Percentiles rank a stretch among this genome's conserved stretches.
Evolutionary conservation across 2,888 invertebrate species (phyloP).

Genomic region (Chloromyia formosa): DNA sequence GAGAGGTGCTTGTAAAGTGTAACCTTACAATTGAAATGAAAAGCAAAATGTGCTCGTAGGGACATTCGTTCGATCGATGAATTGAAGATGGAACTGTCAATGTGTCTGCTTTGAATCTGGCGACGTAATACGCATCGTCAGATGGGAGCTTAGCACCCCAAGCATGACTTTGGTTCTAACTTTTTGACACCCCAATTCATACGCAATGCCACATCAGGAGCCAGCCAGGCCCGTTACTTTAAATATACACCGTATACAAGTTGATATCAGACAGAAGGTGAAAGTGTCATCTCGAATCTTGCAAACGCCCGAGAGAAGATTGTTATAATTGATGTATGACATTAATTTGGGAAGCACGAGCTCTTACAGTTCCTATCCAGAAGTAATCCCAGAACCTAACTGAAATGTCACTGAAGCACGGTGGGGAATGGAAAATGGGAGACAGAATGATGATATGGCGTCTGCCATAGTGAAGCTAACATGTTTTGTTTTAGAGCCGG

Average conservation of each 20-base stretch:
- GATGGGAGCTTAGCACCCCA: too few species aligned
- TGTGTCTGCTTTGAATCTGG: too few species aligned
- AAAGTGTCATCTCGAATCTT: slow-evolving; percentile 10
- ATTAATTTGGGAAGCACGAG: slow-evolving; percentile 30
- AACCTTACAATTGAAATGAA: too few species aligned
- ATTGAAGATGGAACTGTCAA: too few species aligned
- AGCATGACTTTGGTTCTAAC: too few species aligned
- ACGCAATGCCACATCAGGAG: background rate
- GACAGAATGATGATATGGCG: background rate
- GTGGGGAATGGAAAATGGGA: background rate
- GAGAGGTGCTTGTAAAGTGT: too few species aligned
- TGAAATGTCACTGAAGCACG: background rate
- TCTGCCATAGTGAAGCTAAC: background rate
- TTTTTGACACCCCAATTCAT: background rate
- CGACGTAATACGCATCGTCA: too few species aligned
- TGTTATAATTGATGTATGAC: slow-evolving; percentile 29
- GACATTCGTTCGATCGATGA: too few species aligned
- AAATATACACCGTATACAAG: background rate
- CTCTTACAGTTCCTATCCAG: slow-evolving; percentile 3
- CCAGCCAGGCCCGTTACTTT: background rate
- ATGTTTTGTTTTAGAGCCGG: background rate
- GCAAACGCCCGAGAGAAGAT: slow-evolving; percentile 16
- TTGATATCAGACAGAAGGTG: background rate
- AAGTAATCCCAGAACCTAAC: background rate
- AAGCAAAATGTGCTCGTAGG: too few species aligned